Base-by-base conservation (phyloP, 64 coral and sea anemone species). In the Stichodactyla mertensii region DNA sequence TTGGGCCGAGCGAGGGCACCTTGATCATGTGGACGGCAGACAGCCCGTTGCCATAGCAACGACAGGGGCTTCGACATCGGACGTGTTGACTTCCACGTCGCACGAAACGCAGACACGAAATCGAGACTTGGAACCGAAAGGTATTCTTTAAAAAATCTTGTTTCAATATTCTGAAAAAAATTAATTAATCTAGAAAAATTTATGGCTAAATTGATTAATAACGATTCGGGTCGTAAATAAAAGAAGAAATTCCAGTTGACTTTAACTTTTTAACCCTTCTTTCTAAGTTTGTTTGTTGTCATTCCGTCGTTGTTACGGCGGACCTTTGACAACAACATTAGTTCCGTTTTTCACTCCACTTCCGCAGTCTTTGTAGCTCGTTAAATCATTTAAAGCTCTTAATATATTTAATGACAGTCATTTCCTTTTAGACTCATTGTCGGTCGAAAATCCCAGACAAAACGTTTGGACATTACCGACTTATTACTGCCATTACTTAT, bases 21-120 rank as follows among this genome's bases (percentile, higher is more conserved):
- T 26, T 18, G 70, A 74, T 77, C n/a, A 74, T n/a, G 69, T 66
- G 26, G 26, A 56, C 55, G 5, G 52, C 61, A 60, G 52, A 55
- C 77, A 78, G 27, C 62, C 80, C 20, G 82, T 88, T 81, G 62
- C 61, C 18, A 88, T 78, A 54, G 88, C 91, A 79, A 95, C 94
- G 60, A 86, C 70, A 59, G 94, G 91, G 6, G 80, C 94, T 8
- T 85, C 74, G 20, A 93, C 94, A 2, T 79, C 88, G 57, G 90
- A 95, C 78, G 60, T 92, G 11, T 77, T 45, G 24, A 92, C 77
- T 57, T 86, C 87, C 54, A 71, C 86, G 23, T 84, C 90, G n/a
- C 64, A 88, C 55, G 94, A 96, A 78, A 96, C 94, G 86, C 94
- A 96, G 71, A 96, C 94, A 54, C 84, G 94, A 69, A 93, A 96